phyloP scores from a whole-genome alignment of 2,888 invertebrate genomes.

The Dendrolimus pini region DNA sequence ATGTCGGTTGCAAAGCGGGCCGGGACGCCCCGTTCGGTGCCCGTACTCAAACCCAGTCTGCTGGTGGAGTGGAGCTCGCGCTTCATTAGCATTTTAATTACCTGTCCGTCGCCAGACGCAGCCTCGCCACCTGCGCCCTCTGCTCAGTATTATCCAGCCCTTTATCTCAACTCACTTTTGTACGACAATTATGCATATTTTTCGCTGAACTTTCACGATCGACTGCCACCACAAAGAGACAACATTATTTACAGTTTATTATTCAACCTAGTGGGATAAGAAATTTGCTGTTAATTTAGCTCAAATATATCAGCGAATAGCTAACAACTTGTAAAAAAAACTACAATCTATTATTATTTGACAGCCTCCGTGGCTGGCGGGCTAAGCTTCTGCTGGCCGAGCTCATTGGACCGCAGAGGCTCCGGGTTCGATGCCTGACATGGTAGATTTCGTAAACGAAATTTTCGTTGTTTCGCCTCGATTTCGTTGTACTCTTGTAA shows the following conservation, averaged over 20 bases:
- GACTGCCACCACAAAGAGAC: not conserved
- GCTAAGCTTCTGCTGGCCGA: too few species aligned
- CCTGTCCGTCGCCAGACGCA: constrained; percentile 42
- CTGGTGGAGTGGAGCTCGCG: constrained; percentile 24
- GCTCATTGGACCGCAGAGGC: too few species aligned
- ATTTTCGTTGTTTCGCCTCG: too few species aligned
- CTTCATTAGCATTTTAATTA: constrained; percentile 72
- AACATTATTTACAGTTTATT: not conserved
- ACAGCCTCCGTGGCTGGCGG: too few species aligned
- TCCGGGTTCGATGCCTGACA: too few species aligned
- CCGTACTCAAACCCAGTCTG: constrained; percentile 6
- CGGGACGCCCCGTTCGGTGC: constrained; percentile 9
- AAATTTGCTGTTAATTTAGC: not conserved
- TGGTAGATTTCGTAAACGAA: too few species aligned
- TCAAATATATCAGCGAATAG: too few species aligned
- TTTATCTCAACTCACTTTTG: constrained; percentile 22
- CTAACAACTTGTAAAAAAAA: too few species aligned
- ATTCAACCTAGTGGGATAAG: not conserved
- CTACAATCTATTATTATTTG: too few species aligned
- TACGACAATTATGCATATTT: constrained; percentile 41
- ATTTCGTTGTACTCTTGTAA: too few species aligned
- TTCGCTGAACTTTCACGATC: constrained; percentile 9
- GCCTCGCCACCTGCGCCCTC: constrained; percentile 33
- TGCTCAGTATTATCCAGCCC: constrained; percentile 19
- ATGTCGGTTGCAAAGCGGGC: not conserved